A percentile compares a stretch with the other conserved stretches of the same genome.
These are phyloP conservation scores for Geodia barretti DNA, from an alignment of 37 sponge, comb jelly and placozoan genomes.

Conservation along the genomic window DNA sequence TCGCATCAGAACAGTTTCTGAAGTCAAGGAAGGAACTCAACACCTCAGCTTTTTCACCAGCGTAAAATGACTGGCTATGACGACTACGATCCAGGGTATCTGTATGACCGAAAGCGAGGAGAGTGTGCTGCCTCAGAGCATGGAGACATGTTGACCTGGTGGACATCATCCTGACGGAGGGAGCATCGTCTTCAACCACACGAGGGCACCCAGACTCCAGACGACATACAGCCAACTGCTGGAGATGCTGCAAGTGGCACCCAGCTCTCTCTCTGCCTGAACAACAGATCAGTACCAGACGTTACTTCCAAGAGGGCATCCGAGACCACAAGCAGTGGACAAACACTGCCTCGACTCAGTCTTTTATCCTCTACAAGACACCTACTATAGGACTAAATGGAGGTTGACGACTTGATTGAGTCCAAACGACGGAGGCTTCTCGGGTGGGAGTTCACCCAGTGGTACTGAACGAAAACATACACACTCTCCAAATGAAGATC, in stretches of 20 bases:
- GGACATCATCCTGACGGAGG: slow-evolving; percentile 14
- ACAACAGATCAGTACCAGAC: background rate
- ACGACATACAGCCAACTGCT: slow-evolving; percentile 3
- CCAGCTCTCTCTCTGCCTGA: background rate
- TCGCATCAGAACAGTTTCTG: background rate
- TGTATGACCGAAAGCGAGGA: slow-evolving; percentile 21
- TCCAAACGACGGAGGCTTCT: background rate
- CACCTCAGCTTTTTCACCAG: slow-evolving; percentile 2
- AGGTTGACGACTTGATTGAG: background rate
- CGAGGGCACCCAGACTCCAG: background rate
- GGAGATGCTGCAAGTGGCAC: background rate
- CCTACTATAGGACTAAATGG: slow-evolving; percentile 18
- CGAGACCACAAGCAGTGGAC: background rate
- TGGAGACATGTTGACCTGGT: slow-evolving; percentile 29
- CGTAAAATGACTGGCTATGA: slow-evolving; percentile 12
- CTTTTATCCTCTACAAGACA: slow-evolving; percentile 43
- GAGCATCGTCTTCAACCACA: background rate
- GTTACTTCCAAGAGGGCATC: slow-evolving; percentile 2
- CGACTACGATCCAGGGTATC: slow-evolving; percentile 14
- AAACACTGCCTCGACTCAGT: slow-evolving; percentile 10
- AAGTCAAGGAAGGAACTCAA: background rate
- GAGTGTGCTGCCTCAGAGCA: background rate
- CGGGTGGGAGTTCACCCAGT: slow-evolving; percentile 4
- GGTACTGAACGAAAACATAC: slow-evolving; percentile 20
- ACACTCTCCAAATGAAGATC: background rate